Percentiles rank a stretch among this genome's conserved stretches.
Conservation (phyloP, 2,888 invertebrate species). For the Adineta ricciae region DNA sequence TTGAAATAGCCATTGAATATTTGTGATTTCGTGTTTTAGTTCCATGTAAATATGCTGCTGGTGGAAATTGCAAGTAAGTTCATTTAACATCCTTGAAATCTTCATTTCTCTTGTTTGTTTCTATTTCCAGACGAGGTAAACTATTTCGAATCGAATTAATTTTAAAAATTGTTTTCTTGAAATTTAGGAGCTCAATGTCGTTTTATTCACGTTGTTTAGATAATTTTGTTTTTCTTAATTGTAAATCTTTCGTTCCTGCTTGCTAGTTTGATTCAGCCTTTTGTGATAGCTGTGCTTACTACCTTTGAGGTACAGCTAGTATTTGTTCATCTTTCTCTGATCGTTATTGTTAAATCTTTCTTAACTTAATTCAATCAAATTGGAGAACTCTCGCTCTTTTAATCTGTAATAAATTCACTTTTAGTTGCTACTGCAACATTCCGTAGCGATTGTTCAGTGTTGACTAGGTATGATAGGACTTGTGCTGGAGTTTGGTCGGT, state of each 20-base stretch:
- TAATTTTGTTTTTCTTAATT: background rate
- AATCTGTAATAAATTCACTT: background rate
- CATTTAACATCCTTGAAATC: background rate
- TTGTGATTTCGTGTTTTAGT: background rate
- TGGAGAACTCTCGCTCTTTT: background rate
- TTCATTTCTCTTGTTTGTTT: background rate
- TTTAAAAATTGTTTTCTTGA: background rate
- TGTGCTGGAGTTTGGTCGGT: too few relatives aligned
- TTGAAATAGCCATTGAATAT: too few relatives aligned
- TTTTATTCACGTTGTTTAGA: background rate
- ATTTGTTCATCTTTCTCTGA: background rate
- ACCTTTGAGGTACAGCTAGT: background rate
- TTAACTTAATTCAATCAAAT: background rate
- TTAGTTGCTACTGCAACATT: background rate
- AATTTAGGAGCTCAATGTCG: background rate
- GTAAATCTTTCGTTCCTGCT: background rate
- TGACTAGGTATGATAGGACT: too few relatives aligned
- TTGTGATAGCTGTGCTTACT: background rate
- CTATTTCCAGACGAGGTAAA: background rate
- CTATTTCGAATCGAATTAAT: background rate
- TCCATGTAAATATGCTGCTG: slow-evolving; percentile 20
- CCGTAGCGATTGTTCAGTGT: too few relatives aligned
- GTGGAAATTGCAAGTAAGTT: background rate
- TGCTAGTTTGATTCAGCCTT: background rate
- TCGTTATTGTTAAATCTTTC: background rate